phyloP scores from a whole-genome alignment of 2,113 vertebrate species.

The Peromyscus maniculatus region DNA sequence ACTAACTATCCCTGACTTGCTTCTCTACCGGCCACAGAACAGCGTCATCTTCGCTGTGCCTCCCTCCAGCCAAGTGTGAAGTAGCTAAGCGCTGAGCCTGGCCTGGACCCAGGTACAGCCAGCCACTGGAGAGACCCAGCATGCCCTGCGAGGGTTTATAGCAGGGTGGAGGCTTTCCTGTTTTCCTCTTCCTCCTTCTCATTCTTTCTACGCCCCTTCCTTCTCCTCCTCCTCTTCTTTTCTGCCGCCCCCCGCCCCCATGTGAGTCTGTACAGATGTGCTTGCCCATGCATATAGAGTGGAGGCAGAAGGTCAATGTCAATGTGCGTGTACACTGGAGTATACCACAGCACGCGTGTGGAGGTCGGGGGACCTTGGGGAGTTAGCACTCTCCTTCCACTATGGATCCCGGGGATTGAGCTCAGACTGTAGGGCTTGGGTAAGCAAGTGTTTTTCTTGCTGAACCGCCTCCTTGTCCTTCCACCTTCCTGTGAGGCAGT shows the following conservation, averaged over 20 bases:
- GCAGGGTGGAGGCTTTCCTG: too few relatives aligned
- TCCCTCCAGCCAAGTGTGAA: background rate
- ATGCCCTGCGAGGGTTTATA: background rate
- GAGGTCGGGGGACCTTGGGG: background rate
- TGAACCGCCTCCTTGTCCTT: background rate
- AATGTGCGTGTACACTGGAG: background rate
- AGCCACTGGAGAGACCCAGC: background rate
- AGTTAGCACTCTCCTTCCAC: too few relatives aligned
- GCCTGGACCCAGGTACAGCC: background rate
- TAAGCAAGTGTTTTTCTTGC: background rate
- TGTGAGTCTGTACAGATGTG: too few relatives aligned
- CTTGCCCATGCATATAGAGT: background rate
- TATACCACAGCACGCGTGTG: rapidly evolving
- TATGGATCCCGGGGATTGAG: background rate
- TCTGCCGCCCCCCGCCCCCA: rapidly evolving
- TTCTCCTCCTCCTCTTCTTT: background rate
- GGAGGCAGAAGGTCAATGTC: background rate
- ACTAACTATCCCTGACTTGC: background rate
- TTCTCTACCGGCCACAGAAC: background rate
- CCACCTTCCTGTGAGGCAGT: background rate
- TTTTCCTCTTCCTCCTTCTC: rapidly evolving
- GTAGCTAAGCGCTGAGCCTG: background rate
- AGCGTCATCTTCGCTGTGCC: background rate
- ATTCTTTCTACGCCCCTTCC: too few relatives aligned
- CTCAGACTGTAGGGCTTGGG: background rate